phyloP scores from a whole-genome alignment of 2,113 vertebrate species.

The Miniopterus natalensis region DNA sequence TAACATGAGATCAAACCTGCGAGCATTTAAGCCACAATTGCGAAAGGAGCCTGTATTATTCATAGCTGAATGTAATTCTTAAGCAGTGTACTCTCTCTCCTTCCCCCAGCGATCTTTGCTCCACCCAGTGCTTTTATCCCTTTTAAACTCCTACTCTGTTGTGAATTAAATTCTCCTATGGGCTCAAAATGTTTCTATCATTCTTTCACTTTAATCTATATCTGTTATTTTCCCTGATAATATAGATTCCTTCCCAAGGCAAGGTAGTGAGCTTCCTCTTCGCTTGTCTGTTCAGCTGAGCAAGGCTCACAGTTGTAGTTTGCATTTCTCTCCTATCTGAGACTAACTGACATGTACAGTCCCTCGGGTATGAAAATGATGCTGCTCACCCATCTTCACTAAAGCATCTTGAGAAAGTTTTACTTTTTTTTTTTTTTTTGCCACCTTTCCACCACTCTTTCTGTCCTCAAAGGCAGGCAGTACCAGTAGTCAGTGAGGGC shows the following conservation, averaged over 20 bases:
- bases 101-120: background rate
- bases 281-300: background rate
- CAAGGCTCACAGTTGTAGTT: background rate
- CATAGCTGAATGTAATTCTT: background rate
- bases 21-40: background rate
- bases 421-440: background rate
- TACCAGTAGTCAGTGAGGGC: background rate
- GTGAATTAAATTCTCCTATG: slow-evolving; percentile 31
- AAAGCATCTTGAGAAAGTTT: slow-evolving; percentile 26
- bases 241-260: background rate
- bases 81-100: background rate
- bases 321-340: background rate
- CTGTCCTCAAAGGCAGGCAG: background rate
- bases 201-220: background rate
- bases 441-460: background rate
- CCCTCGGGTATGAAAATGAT: background rate
- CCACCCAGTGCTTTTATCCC: background rate
- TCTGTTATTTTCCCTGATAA: background rate
- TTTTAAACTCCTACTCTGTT: background rate
- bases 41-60: slow-evolving; percentile 7
- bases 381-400: background rate
- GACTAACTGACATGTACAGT: background rate
- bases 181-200: slow-evolving; percentile 16
- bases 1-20: background rate
- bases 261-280: background rate